Conservation (phyloP, 1,140 invertebrate species). For the Drosophila kanapiae region DNA sequence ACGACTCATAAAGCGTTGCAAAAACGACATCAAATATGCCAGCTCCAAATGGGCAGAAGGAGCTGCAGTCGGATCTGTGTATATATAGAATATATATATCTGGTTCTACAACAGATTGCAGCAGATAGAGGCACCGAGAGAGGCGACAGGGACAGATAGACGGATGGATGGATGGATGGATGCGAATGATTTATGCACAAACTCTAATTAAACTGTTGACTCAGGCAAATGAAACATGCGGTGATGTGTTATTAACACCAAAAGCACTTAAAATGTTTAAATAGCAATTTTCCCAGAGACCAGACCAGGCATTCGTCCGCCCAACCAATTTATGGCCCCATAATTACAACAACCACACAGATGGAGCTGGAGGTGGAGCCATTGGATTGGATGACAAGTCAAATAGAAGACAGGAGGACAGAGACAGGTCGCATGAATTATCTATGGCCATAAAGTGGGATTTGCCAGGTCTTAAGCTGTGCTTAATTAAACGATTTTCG, state of each 20-base stretch:
- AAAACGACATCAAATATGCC: constrained; percentile 54
- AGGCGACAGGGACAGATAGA: constrained; percentile 20
- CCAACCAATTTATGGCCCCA: constrained; percentile 47
- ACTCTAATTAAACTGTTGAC: constrained; percentile 78
- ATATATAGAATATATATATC: constrained; percentile 17
- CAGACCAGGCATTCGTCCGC: constrained; percentile 6
- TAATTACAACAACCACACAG: constrained; percentile 59
- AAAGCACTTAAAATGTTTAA: constrained; percentile 79
- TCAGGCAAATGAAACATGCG: constrained; percentile 76
- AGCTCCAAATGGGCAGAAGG: constrained; percentile 39
- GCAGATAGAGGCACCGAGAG: background rate
- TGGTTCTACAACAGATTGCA: constrained; percentile 32
- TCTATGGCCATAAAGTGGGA: constrained; percentile 29
- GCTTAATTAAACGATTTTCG: constrained; percentile 64
- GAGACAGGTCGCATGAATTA: constrained; percentile 21
- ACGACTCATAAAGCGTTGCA: constrained; percentile 34
- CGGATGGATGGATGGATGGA: constrained; percentile 33
- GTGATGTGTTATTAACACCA: constrained; percentile 75
- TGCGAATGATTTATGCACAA: constrained; percentile 73
- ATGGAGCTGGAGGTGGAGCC: background rate
- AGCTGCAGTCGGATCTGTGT: constrained; percentile 21
- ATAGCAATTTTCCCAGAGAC: constrained; percentile 60
- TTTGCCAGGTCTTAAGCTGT: constrained; percentile 21
- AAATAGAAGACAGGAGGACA: constrained; percentile 34
- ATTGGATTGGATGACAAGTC: constrained; percentile 44